Conservation (phyloP, 2,888 invertebrate species). For the Glyphotaelius pellucidus region DNA sequence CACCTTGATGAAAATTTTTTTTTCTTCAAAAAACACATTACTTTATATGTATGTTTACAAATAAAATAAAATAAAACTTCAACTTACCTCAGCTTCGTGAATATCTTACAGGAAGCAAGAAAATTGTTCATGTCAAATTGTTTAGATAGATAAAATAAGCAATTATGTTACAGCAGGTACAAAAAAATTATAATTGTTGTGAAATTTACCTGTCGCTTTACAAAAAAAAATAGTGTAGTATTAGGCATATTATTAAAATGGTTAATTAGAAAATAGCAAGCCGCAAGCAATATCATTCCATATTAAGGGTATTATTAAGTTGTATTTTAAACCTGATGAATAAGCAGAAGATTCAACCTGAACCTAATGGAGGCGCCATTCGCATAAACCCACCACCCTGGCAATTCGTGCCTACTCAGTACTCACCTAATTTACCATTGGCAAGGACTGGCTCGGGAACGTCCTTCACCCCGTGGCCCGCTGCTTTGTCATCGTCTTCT, state of each 20-base stretch:
- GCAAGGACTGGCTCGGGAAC: constrained; percentile 10
- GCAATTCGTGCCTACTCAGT: constrained; percentile 22
- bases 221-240: neutral
- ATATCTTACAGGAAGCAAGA: neutral
- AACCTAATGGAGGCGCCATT: neutral
- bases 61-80: neutral
- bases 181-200: neutral
- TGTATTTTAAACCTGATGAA: neutral
- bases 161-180: neutral
- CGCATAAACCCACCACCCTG: constrained; percentile 3
- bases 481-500: constrained; percentile 64
- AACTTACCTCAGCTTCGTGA: neutral
- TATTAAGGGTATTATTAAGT: neutral
- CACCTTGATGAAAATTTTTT: neutral
- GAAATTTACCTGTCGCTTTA: neutral
- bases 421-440: constrained; percentile 48
- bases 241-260: neutral
- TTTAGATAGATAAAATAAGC: neutral
- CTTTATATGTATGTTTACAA: no score
- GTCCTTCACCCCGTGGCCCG: constrained; percentile 58
- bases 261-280: neutral
- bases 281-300: neutral
- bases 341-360: neutral
- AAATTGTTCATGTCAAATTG: neutral
- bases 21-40: neutral